Evolutionary conservation across 2,797 vertebrate genomes (phyloP).

Genomic region (Balearica regulorum): DNA sequence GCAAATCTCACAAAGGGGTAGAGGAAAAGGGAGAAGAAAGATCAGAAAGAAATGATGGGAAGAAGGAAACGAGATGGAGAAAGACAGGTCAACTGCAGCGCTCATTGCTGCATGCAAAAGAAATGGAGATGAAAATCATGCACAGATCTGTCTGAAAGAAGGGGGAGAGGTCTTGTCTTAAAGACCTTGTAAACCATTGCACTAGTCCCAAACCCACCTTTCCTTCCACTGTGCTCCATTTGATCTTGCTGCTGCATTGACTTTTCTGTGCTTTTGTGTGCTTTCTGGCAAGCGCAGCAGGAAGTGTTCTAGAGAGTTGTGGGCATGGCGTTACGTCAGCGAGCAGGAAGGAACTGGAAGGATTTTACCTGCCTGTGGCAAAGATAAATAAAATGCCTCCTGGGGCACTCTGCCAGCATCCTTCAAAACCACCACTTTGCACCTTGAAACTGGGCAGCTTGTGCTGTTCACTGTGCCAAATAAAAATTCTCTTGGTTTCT

Average conservation of each 20-base stretch:
- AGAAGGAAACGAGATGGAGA: neutral
- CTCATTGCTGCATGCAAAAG: neutral
- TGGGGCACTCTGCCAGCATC: neutral
- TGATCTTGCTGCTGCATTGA: neutral
- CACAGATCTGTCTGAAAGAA: neutral
- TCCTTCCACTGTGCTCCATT: neutral
- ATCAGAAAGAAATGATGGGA: neutral
- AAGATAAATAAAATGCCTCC: neutral
- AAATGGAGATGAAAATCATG: neutral
- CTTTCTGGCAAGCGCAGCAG: neutral
- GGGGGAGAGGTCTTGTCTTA: neutral
- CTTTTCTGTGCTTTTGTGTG: neutral
- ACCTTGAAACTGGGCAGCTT: constrained; percentile 34
- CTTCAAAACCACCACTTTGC: neutral
- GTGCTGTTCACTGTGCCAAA: neutral
- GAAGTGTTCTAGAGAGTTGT: neutral
- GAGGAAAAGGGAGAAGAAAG: neutral
- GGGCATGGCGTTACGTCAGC: neutral
- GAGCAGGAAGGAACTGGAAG: neutral
- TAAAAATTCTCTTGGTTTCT: constrained; percentile 5
- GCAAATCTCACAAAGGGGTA: neutral
- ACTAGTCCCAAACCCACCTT: neutral
- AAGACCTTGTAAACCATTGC: neutral
- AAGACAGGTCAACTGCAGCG: neutral
- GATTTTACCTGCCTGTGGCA: constrained; percentile 26